A percentile compares a stretch with the other conserved stretches of the same genome.
Evolutionary conservation across 2,113 vertebrate genomes (phyloP).

Genomic region (Hiodon alosoides): DNA sequence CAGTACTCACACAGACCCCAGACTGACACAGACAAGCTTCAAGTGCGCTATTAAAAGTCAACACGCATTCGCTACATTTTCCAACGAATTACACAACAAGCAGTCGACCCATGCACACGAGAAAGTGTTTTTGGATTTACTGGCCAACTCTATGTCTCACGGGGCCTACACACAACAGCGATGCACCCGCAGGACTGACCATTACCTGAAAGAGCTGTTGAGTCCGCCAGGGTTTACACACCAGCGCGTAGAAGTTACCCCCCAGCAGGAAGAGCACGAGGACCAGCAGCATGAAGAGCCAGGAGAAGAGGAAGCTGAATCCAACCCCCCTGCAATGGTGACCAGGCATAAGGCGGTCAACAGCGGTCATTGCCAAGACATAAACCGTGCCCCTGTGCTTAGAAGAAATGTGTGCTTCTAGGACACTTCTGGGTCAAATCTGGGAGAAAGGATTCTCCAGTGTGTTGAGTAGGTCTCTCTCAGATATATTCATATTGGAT

Average conservation of each 20-base stretch:
- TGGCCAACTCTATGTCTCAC: not conserved
- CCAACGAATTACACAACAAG: too few relatives aligned
- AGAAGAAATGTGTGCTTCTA: not conserved
- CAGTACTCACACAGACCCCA: not conserved
- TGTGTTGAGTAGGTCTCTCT: too few relatives aligned
- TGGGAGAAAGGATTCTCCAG: too few relatives aligned
- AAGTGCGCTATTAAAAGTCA: too few relatives aligned
- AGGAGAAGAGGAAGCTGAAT: constrained; percentile 80
- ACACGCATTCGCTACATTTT: too few relatives aligned
- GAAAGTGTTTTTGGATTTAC: not conserved
- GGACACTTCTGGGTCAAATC: too few relatives aligned
- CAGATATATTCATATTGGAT: too few relatives aligned
- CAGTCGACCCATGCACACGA: not conserved
- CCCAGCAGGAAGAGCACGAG: constrained; percentile 65
- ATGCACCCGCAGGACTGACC: not conserved
- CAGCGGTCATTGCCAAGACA: not conserved
- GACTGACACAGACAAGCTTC: too few relatives aligned
- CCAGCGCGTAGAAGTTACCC: constrained; percentile 62
- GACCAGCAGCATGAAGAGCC: constrained; percentile 78
- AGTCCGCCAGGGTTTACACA: constrained; percentile 67
- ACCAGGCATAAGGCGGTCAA: constrained; percentile 7
- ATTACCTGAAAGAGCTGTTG: constrained; percentile 68
- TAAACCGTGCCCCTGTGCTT: not conserved
- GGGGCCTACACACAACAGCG: not conserved
- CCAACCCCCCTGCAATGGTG: constrained; percentile 65